Percentiles rank a stretch among this genome's conserved stretches.
phyloP scores from a whole-genome alignment of 2,888 invertebrate species.

The Pyrgus malvae region DNA sequence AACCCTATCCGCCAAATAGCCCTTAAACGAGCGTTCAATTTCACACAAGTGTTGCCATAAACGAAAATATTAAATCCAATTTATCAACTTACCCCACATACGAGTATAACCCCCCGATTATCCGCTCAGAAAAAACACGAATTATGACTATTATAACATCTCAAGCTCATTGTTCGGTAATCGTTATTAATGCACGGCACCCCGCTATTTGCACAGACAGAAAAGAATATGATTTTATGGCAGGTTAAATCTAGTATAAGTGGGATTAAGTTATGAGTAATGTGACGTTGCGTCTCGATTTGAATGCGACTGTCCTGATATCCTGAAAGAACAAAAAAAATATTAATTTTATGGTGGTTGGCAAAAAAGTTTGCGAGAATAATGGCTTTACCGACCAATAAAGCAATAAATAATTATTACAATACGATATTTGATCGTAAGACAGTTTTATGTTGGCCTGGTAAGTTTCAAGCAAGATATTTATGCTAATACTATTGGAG shows the following conservation, averaged over 20 bases:
- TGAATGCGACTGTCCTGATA: neutral
- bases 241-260: conserved; percentile 79
- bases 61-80: conserved; percentile 81
- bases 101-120: conserved; percentile 62
- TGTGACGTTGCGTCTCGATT: neutral
- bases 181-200: conserved; percentile 61
- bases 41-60: conserved; percentile 76
- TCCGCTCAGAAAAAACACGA: conserved; percentile 66
- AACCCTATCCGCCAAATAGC: conserved; percentile 62
- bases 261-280: conserved; percentile 70
- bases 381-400: no score
- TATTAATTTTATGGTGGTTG: no score
- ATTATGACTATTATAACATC: conserved; percentile 78
- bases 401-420: no score
- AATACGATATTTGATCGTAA: no score
- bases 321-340: neutral
- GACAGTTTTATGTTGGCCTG: no score
- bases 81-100: conserved; percentile 62
- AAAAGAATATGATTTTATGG: conserved; percentile 78
- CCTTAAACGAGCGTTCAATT: conserved; percentile 76
- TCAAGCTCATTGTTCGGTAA: conserved; percentile 67
- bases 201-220: conserved; percentile 65
- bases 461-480: no score
- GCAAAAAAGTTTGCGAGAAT: no score
- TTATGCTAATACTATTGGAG: no score